Base-by-base conservation (phyloP, 92 coral and sea anemone genomes). In the Bergia sp. region DNA sequence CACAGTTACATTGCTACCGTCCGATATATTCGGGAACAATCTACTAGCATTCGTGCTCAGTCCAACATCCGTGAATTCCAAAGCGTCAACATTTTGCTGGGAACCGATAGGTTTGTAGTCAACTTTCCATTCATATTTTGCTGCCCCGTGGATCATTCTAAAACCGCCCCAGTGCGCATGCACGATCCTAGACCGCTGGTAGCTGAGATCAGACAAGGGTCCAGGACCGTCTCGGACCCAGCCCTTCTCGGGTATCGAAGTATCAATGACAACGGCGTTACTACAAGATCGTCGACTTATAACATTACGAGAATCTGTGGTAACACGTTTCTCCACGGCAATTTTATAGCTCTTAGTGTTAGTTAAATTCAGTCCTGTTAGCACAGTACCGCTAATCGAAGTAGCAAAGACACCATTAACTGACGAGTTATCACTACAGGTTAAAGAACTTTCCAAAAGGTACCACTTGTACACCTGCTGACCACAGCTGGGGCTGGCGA, bases 111-210 rank as follows among this genome's bases (percentile, higher is more conserved):
- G 92, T 3, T 86, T 88, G 21, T 91, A 87, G 23, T 87, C 73
- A n/a, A 97, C 98, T 42, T 96, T 95, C 94, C 98, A 95, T 67
- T 92, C 91, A 82, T 95, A 97, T 85, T 91, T 94, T 55, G 83
- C 92, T 41, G 95, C 93, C 29, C 99, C 99, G 64, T 96, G 87
- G 45, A 90, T 89, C 40, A 94, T 91, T 37, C 86, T 86, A n/a
- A 97, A 92, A 16, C 99, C 99, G 39, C 99, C 99, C 99, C 98
- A 97, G 88, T 93, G 93, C 44, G 96, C 99, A 66, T 93, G 85
- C 13, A 97, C 87, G 18, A 86, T 61, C 76, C 92, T 96, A 77
- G 91, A 87, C 64, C 95, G 86, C 86, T 97, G 99, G 92, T 90
- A 97, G 89, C 89, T 94, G 37, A 93, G 89, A 84, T 97, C 99